Percentiles rank a stretch among this genome's conserved stretches.
Evolutionary conservation across 2,113 vertebrate genomes (phyloP).

Genomic region (Neomonachus schauinslandi): DNA sequence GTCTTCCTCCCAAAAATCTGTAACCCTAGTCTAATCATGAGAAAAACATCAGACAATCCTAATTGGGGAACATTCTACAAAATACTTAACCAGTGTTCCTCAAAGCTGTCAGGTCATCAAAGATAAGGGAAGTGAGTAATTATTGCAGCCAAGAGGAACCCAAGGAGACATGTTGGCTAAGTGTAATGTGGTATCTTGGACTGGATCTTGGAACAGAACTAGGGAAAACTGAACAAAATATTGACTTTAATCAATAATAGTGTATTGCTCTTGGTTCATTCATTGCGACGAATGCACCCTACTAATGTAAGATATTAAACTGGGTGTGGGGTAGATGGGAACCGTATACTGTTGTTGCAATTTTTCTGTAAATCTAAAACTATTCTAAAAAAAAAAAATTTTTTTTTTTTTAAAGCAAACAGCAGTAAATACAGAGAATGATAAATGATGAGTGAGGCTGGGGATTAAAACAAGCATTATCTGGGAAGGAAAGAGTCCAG

Average conservation of each 20-base stretch:
- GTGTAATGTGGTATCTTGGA: not conserved
- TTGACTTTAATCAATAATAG: not conserved
- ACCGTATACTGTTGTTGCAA: not conserved
- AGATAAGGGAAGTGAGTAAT: not conserved
- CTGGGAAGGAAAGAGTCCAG: not conserved
- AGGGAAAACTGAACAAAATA: not conserved
- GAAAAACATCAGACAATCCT: not conserved
- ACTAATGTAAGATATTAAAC: not conserved
- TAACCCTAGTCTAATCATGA: not conserved
- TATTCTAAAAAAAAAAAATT: not conserved
- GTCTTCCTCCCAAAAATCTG: not conserved
- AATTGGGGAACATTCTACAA: not conserved
- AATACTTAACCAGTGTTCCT: not conserved
- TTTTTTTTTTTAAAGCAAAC: not conserved
- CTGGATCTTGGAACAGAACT: not conserved
- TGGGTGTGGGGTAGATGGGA: fast-evolving
- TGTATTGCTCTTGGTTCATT: not conserved
- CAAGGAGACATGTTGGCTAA: no score
- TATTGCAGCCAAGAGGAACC: not conserved
- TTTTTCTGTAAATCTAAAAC: not conserved
- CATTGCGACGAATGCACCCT: not conserved
- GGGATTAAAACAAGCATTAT: not conserved
- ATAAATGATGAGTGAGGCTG: not conserved
- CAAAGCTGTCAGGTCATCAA: not conserved
- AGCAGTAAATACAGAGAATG: not conserved